Evolutionary conservation across 1,140 invertebrate species (phyloP), one percentile per base, ranked within the genome.

Genomic region (Zaprionus tsacasi): DNA sequence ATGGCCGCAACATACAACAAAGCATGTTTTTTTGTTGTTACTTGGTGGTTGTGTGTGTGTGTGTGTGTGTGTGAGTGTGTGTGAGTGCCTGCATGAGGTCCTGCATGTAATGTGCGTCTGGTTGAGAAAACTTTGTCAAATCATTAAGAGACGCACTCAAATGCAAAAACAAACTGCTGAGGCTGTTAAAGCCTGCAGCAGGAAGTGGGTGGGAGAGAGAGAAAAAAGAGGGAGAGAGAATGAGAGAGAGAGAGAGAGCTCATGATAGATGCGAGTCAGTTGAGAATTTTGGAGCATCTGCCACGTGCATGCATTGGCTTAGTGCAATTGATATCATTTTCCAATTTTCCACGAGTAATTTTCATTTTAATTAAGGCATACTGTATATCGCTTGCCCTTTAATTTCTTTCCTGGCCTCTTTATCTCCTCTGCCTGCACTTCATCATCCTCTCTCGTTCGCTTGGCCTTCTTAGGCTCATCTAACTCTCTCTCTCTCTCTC

Each of bases 81-180:
- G 48, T 65, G 68, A 35, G 60, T 17, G 48, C 63, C 54, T 64
- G 61, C 54, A 56, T 82, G 61, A 40, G 58, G 65, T 65, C 60
- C 73, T 77, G 81, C 77, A 58, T 77, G 63, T 70, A 82, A 82
- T 82, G 72, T 70, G 79, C 68, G 72, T 72, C 79, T 76, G 72
- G 71, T 65, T 69, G 71, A 72, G 40, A 79, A 79, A 82, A 82
- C 63, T 83, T 83, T 74, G 70, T 58, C 36, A 66, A 77, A 79
- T 79, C 77, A 83, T 83, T 79, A 79, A 76, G 72, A 80, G 45
- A 35, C 64, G 78, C 76, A 80, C 70, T 80, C 61, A 70, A 79
- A 82, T 59, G 54, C 69, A 74, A 48, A 75, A 52, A 52, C 66
- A 65, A 75, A 43, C 67, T 70, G 48, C 1, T 17, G 50, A 56